A percentile compares a stretch with the other conserved stretches of the same genome.
Evolutionary conservation across 1,140 invertebrate genomes (phyloP).

Genomic region (Steinernema khuongi): DNA sequence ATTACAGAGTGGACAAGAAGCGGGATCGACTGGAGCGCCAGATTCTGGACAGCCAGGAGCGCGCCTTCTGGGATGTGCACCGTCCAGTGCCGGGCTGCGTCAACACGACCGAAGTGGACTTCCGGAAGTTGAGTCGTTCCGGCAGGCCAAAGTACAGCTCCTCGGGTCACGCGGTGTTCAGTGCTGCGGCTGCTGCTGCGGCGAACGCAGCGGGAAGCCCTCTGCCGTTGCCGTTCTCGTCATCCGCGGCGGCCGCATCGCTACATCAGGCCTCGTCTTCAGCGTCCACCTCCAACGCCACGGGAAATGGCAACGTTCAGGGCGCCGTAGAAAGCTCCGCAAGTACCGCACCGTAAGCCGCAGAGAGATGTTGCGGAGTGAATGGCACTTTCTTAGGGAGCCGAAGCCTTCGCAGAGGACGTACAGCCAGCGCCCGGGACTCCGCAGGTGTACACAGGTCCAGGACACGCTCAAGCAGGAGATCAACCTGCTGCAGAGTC

Average conservation of each 20-base stretch:
- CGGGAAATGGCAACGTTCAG: conserved; percentile 4
- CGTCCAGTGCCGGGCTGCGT: conserved; percentile 96
- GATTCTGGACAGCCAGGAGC: conserved; percentile 94
- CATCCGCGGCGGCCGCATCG: conserved; percentile 33
- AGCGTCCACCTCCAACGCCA: conserved; percentile 26
- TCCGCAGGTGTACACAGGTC: conserved; percentile 53
- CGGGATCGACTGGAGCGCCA: conserved; percentile 94
- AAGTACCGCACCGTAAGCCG: not conserved
- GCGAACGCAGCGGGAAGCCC: not conserved
- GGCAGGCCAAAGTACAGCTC: conserved; percentile 65
- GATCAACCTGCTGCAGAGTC: conserved; percentile 65
- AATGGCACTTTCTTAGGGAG: not conserved
- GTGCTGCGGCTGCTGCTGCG: conserved; percentile 21
- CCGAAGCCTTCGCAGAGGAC: not conserved
- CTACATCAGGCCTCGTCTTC: conserved; percentile 22
- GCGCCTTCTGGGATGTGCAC: conserved; percentile 99
- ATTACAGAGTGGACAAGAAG: conserved; percentile 90
- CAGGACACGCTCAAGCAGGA: conserved; percentile 57
- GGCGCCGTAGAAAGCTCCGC: not conserved
- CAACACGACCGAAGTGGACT: conserved; percentile 81
- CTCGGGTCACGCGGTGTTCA: conserved; percentile 42
- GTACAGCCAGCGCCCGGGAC: conserved; percentile 47
- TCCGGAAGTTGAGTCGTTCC: conserved; percentile 76
- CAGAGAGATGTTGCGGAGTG: no score
- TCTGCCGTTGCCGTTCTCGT: conserved; percentile 28